Base-by-base conservation (phyloP, 2,797 vertebrate genomes). In the Centroberyx gerrardi region DNA sequence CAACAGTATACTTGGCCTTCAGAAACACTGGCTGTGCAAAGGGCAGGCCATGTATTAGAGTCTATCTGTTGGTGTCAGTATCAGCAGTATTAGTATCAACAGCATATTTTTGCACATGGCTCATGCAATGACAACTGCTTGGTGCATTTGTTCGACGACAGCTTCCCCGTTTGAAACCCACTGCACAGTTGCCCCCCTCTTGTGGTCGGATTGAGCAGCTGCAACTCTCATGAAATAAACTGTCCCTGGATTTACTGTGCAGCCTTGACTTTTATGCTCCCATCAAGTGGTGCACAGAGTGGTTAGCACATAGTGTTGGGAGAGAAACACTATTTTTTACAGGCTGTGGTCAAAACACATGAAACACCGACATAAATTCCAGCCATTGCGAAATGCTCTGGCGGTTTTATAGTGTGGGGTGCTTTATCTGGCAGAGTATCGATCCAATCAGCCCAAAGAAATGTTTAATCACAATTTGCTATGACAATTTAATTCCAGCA, bases 131-230 rank as follows among this genome's bases (percentile, higher is more conserved):
- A 68, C 18, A 72, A 70, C 59, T 55, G 68, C 6, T 31, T 6
- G 12, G 17, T 15, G 8, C 22, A 12, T 27, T 17, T 18, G 29
- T 62, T 5, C 7, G 14, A 1, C 10, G 14, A 46, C 46, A 17
- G n/a, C 0, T 2, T 46, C 4, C 13, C 9, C n/a, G 7, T 27
- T 48, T 22, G 3, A 42, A 42, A 13, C 10, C 40, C 1, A 40
- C 52, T 51, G 17, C 46, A 49, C 48, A 18, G 38, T 27, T 59
- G 48, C 62, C 9, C 31, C 1, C 68, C 56, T 79, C 89, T 79
- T 73, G 77, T 90, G 88, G 68, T 0, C 5, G 60, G 73, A 48
- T 12, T 2, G 8, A n/a, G 59, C 12, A 64, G 68, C 33, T 86
- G 48, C 72, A 86, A 17, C 15, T 60, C 0, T 27, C 1, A 12